Evolutionary conservation across 2,113 vertebrate genomes (phyloP).

Genomic region (Heloderma charlesbogerti): DNA sequence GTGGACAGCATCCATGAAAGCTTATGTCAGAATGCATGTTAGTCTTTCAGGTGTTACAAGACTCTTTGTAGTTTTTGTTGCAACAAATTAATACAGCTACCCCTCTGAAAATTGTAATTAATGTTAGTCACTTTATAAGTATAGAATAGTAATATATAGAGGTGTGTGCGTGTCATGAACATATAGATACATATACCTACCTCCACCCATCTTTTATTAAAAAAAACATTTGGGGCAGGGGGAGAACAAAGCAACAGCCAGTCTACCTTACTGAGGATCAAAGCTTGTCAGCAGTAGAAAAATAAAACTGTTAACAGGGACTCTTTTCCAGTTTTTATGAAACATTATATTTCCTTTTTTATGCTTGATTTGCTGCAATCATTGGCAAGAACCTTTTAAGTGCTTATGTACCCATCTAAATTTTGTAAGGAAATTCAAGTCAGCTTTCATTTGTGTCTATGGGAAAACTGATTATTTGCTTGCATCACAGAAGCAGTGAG

Average conservation of each 20-base stretch:
- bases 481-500: neutral
- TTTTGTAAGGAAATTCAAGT: slow-evolving; percentile 11
- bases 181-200: neutral
- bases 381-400: slow-evolving; percentile 35
- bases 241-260: neutral
- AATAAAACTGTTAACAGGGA: slow-evolving; percentile 14
- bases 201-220: too few species aligned
- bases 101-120: too few species aligned
- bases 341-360: slow-evolving; percentile 14
- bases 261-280: neutral
- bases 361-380: slow-evolving; percentile 21
- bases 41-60: too few species aligned
- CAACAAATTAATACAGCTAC: too few species aligned
- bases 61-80: too few species aligned
- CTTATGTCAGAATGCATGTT: too few species aligned
- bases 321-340: slow-evolving; percentile 30
- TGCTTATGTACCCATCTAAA: slow-evolving; percentile 33
- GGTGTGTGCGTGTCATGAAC: neutral
- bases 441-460: neutral
- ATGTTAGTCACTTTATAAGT: too few species aligned
- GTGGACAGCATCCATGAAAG: too few species aligned
- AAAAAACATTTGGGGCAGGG: neutral
- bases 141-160: neutral
- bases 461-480: slow-evolving; percentile 23
- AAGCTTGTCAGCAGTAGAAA: neutral